Evolutionary conservation across 2,797 vertebrate genomes (phyloP).

Genomic region (Smutsia gigantea): DNA sequence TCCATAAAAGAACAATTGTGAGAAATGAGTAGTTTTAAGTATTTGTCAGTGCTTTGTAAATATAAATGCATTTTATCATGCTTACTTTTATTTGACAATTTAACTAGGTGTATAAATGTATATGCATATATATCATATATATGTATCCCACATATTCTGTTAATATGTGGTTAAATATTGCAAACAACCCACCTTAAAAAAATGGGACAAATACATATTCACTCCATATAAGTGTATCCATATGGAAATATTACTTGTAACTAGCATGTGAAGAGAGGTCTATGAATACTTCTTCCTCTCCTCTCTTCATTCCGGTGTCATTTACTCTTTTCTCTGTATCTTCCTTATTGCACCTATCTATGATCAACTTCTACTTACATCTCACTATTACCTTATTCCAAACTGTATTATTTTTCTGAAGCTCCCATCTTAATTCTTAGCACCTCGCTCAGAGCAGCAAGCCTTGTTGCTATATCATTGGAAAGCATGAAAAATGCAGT

Average conservation of each 20-base stretch:
- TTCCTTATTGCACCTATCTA: neutral
- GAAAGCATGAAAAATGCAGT: neutral
- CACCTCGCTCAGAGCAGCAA: neutral
- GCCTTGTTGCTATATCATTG: neutral
- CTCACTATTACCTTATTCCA: neutral
- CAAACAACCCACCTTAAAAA: neutral
- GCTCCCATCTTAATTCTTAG: neutral
- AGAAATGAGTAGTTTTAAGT: neutral
- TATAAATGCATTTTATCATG: neutral
- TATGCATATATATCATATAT: neutral
- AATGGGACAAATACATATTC: neutral
- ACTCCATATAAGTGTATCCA: neutral
- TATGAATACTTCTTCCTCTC: neutral
- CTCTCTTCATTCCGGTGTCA: neutral
- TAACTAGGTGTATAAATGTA: neutral
- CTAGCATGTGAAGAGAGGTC: neutral
- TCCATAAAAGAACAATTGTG: neutral
- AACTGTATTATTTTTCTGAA: neutral
- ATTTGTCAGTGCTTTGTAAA: constrained; percentile 11
- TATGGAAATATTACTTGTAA: neutral
- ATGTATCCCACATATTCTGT: neutral
- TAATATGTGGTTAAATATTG: neutral
- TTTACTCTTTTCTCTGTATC: neutral
- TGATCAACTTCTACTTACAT: neutral
- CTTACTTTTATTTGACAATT: neutral